A percentile compares a stretch with the other conserved stretches of the same genome.
Conservation (phyloP, 2,113 vertebrate genomes). For the Desmodus rotundus region DNA sequence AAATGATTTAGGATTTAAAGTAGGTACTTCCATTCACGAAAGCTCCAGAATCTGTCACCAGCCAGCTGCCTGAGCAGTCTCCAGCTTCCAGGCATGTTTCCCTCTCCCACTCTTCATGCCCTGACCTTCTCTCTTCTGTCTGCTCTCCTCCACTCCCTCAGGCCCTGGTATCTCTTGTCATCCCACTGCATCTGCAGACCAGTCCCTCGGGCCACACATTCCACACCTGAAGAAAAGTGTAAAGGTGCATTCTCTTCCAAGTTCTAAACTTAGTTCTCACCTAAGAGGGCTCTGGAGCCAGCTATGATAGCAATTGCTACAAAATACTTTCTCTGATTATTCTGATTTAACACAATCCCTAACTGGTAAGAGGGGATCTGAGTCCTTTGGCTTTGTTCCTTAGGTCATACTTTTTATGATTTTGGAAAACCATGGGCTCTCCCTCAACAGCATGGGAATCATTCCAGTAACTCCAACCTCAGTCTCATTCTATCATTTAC, state of each 20-base stretch:
- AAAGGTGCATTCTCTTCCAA: not conserved
- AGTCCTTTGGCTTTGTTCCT: not conserved
- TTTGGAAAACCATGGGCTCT: not conserved
- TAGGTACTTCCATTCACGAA: not conserved
- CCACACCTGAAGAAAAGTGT: not conserved
- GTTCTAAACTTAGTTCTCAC: not conserved
- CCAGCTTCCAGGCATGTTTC: not conserved
- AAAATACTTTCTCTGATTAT: not conserved
- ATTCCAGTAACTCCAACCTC: not conserved
- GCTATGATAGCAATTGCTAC: not conserved
- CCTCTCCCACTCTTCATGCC: not conserved
- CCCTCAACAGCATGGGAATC: not conserved
- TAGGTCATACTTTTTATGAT: not conserved
- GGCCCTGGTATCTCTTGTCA: not conserved
- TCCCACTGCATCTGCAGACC: not conserved
- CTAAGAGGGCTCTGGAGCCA: not conserved
- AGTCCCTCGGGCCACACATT: not conserved
- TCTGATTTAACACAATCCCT: not conserved
- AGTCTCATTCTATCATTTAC: not conserved
- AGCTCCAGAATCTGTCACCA: not conserved
- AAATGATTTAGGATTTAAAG: not conserved
- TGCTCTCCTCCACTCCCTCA: rapidly evolving
- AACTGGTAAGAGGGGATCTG: not conserved
- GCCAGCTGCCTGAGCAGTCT: not conserved
- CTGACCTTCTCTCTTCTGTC: not conserved